Base-by-base conservation (phyloP, 2,113 vertebrate genomes). In the Oncorhynchus kisutch region DNA sequence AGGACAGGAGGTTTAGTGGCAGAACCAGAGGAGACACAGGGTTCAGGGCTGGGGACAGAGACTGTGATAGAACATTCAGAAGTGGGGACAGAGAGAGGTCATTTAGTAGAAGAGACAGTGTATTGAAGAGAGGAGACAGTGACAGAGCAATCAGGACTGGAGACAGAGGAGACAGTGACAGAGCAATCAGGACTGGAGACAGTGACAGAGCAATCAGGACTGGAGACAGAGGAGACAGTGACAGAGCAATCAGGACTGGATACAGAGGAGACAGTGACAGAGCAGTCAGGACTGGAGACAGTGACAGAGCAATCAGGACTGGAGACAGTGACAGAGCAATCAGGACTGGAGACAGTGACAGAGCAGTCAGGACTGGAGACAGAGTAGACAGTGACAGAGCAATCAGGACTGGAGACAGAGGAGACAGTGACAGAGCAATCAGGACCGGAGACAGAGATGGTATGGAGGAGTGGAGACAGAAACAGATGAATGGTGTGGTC, bases 61-160 rank as follows among this genome's bases (percentile, higher is more conserved):
- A 73, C 54, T 31, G 72, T 13, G 39, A 48, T 9, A 70, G 57
- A 39, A 77, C 65, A 18, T 66, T 78, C 80, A 84, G 75, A 16
- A n/a, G n/a, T 5, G 24, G 68, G 20, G 39, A 70, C 24, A 70
- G 49, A 69, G 78, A 78, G n/a, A 29, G 24, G 3, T 66, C 70
- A 16, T 70, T 77, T 27, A 3, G 13, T 12, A 2, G 6, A 11
- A 5, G 45, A 60, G 67, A 75, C 45, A 51, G 65, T 25, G 48
- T 31, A 59, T 24, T 9, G 49, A 39, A 16, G n/a, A 70, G 49
- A 65, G 1, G 67, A 2, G 1, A 24, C 39, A 67, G 64, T 0
- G 78, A 78, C 24, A 22, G 22, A 3, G 66, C 67, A 12, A 62
- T 77, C n/a, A 3, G 14, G 13, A 2, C 2, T 14, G 65, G 1